phyloP scores from a whole-genome alignment of 2,113 vertebrate genomes.

The Pongo abelii region DNA sequence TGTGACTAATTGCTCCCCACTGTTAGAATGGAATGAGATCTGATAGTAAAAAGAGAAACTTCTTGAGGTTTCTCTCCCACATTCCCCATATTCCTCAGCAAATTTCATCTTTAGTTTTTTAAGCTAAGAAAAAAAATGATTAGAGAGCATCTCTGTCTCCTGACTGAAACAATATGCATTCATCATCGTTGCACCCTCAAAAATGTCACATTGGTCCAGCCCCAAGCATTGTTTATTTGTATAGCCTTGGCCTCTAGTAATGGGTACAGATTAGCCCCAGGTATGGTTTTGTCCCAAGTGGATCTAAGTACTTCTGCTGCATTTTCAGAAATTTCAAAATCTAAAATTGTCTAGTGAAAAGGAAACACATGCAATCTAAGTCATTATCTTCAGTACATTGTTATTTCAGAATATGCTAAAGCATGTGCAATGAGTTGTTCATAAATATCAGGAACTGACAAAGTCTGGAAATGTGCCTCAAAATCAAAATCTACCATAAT shows the following conservation, averaged over 20 bases:
- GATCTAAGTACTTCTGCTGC: neutral
- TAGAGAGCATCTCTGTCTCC: neutral
- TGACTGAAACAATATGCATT: neutral
- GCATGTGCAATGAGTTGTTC: conserved; percentile 8
- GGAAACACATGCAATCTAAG: conserved; percentile 42
- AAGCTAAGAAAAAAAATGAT: neutral
- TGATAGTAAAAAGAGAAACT: neutral
- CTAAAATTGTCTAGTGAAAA: neutral
- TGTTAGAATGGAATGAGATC: neutral
- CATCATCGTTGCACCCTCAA: neutral
- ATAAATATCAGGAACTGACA: conserved; percentile 33
- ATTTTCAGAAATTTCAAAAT: conserved; percentile 40
- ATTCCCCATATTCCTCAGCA: neutral
- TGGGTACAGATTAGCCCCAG: neutral
- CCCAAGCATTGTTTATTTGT: neutral
- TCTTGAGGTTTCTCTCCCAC: neutral
- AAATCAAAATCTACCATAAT: conserved; percentile 56
- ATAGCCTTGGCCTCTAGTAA: neutral
- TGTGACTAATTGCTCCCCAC: neutral
- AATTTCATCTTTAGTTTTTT: neutral
- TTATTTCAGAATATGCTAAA: conserved; percentile 57
- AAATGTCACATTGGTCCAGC: neutral
- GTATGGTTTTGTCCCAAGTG: neutral
- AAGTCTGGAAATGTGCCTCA: conserved; percentile 59
- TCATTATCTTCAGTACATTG: conserved; percentile 50